A percentile compares a stretch with the other conserved stretches of the same genome.
Conservation (phyloP, 2,888 invertebrate species). For the Erebia epiphron region DNA sequence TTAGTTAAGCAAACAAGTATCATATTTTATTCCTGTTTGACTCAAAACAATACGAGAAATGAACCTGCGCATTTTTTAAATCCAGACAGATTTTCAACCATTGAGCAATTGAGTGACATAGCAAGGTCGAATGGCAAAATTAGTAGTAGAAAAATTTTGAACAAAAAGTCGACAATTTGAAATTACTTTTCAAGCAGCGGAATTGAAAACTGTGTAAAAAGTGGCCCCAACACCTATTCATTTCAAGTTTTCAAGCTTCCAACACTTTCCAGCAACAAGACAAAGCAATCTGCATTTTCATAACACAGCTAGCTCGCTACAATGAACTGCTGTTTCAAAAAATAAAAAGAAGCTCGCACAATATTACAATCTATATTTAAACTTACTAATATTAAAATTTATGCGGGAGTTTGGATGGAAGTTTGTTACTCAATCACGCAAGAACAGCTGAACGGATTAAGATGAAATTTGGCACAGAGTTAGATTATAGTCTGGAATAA, state of each 20-base stretch:
- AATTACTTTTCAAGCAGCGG: constrained; percentile 25
- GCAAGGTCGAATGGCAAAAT: background rate
- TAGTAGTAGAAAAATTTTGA: background rate
- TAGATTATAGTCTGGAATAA: too few relatives aligned
- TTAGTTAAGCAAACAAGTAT: too few relatives aligned
- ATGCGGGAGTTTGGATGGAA: too few relatives aligned
- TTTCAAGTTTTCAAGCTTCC: constrained; percentile 36
- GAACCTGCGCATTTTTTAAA: too few relatives aligned
- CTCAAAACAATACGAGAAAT: too few relatives aligned
- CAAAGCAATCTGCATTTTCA: constrained; percentile 39
- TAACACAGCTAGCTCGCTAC: constrained; percentile 31
- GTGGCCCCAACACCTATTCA: constrained; percentile 38
- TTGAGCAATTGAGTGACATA: background rate
- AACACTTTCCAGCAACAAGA: constrained; percentile 34
- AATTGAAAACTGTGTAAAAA: constrained; percentile 35
- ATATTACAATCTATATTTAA: background rate
- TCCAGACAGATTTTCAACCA: too few relatives aligned
- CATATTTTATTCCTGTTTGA: too few relatives aligned
- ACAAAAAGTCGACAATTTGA: constrained; percentile 5
- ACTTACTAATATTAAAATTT: too few relatives aligned
- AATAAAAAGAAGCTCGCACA: constrained; percentile 28
- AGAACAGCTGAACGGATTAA: too few relatives aligned
- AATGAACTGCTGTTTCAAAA: constrained; percentile 36
- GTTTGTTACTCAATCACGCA: too few relatives aligned
- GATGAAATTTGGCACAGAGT: too few relatives aligned